Base-by-base conservation (phyloP, 2,888 invertebrate species). In the Isotomurus palustris region DNA sequence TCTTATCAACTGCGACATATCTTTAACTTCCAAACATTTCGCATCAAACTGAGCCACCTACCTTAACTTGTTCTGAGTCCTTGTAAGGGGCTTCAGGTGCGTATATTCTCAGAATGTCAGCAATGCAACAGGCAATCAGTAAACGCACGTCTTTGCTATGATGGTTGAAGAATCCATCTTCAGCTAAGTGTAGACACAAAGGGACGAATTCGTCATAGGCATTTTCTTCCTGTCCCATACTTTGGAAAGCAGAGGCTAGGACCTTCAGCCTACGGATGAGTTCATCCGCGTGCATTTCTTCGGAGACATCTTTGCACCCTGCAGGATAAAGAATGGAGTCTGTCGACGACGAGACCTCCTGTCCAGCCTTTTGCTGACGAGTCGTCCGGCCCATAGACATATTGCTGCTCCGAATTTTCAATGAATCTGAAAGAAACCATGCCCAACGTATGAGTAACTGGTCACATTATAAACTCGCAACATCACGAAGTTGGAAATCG, bases 21-120 rank as follows among this genome's bases (percentile, higher is more conserved):
- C 19, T 32, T 25, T 45, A 10, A 24, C 19, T 47, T 8, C 6
- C n/a, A 38, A 41, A 17, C 48, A 22, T 8, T 12, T 14, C 10
- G 10, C 8, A 19, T 14, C 24, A 14, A n/a, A n/a, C 32, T 27
- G 25, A 17, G 2, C 12, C 5, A 32, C 40, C 57, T 68, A 80
- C 80, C 76, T 86, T 88, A 59, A 96, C 87, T 81, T 94, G 92
- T 62, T 91, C 90, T 62, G 90, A 87, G 74, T 95, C 95, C 77
- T 93, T 94, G 75, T 94, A 97, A 0, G 97, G 97, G 35, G 95
- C 95, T 75, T 96, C 95, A 0, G 97, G 96, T 1, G 96, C 96
- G 77, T 94, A 97, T 5, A 97, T 91, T 59, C 96, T 80, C 66
- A 97, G 83, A 29, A 97, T 91, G 76, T 97, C 96, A 5, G 96